Base-by-base conservation (phyloP, 92 coral and sea anemone genomes). In the Zoanthus sociatus region DNA sequence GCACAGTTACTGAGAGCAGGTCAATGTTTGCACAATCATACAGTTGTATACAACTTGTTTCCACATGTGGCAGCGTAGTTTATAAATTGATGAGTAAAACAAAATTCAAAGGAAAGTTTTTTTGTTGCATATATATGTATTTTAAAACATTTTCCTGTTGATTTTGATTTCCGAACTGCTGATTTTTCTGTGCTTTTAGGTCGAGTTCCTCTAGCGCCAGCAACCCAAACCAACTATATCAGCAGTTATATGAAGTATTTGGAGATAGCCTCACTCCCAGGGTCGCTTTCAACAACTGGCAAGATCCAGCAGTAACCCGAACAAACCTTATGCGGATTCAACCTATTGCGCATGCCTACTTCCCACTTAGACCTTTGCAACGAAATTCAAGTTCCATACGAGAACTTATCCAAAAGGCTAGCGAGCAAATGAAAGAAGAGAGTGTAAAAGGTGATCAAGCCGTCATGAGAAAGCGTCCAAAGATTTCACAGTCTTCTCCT, bases 281-380 rank as follows among this genome's bases (percentile, higher is more conserved):
- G 84, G 86, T 91, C 61, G 96, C 96, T 50, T 92, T 93, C 82
- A 95, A 95, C 84, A 95, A 95, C 87, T 95, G 98, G 98, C 98
- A 95, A 66, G 98, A 95, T 71, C 93, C 91, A 51, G 92, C 87
- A 53, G 88, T 93, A 37, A 95, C 98, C 68, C 94, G 92, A 67
- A 95, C 82, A 85, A 93, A 92, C 67, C 81, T 91, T 42, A 78
- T 91, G 73, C 88, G 98, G 63, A 93, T 95, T 70, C 98, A 95
- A 78, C 98, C 98, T 32, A 74, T 95, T 56, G 91, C 98, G 61
- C 98, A 95, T 89, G 94, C 96, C 83, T 95, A 95, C 77, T 95
- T 93, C 79, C 98, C 98, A 11, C 77, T 95, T 2, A 90, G 98
- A 58, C 98, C 98, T 12, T 82, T 93, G 47, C 90, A 87, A 82